phyloP scores from a whole-genome alignment of 2,888 invertebrate species.

The Anticlea derivata region DNA sequence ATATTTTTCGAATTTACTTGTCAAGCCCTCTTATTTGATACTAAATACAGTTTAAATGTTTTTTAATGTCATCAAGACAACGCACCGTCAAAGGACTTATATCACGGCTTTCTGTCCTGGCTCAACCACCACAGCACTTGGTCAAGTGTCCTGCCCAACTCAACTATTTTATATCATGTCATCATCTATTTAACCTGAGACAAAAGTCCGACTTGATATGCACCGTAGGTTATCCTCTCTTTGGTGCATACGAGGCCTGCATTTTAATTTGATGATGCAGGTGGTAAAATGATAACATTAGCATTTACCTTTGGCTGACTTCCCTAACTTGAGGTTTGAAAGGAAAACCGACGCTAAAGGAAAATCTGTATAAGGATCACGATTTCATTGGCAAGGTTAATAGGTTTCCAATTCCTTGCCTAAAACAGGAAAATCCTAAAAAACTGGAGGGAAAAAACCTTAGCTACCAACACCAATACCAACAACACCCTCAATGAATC shows the following conservation, averaged over 20 bases:
- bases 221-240: conserved; percentile 19
- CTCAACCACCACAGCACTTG: no score
- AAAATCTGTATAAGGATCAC: conserved; percentile 6
- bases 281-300: conserved; percentile 16
- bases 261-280: conserved; percentile 15
- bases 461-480: no score
- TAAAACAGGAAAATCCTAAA: conserved; percentile 8
- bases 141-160: no score
- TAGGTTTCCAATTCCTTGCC: conserved; percentile 10
- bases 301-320: conserved; percentile 18
- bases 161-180: no score
- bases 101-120: no score
- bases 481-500: background rate
- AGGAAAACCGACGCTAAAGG: conserved; percentile 15
- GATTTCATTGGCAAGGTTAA: conserved; percentile 19
- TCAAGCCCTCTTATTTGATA: no score
- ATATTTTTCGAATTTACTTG: no score
- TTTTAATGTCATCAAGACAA: no score
- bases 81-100: no score
- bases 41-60: no score
- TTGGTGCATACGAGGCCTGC: conserved; percentile 1
- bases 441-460: background rate
- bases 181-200: no score
- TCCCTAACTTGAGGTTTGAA: conserved; percentile 16
- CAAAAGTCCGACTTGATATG: no score